Evolutionary conservation across 2,113 vertebrate genomes (phyloP).

Genomic region (Pelusios castaneus): DNA sequence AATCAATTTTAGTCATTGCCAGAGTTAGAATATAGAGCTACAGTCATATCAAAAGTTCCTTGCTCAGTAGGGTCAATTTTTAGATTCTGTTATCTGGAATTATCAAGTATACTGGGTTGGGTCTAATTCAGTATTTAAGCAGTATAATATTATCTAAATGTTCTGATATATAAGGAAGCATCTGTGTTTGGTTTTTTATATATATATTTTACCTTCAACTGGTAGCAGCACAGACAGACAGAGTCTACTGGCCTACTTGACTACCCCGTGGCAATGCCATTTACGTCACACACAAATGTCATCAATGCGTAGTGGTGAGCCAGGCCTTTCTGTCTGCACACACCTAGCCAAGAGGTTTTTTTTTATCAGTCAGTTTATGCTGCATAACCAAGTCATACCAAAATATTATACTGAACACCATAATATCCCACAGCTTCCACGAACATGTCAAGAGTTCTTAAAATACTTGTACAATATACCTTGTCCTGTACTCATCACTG

Average conservation of each 20-base stretch:
- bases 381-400: slow-evolving; percentile 13
- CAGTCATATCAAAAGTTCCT: neutral
- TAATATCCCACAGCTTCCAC: neutral
- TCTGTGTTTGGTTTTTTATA: neutral
- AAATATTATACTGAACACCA: neutral
- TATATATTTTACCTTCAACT: neutral
- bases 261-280: neutral
- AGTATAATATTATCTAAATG: neutral
- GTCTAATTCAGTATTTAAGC: neutral
- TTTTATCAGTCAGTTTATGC: neutral
- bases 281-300: neutral
- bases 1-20: slow-evolving; percentile 12
- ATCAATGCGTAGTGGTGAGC: neutral
- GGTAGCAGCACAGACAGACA: neutral
- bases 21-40: neutral
- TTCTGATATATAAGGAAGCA: neutral
- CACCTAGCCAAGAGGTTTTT: neutral
- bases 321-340: neutral
- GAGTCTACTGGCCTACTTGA: neutral
- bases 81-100: neutral
- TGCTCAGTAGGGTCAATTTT: neutral
- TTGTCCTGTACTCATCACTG: neutral
- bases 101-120: neutral
- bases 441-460: neutral
- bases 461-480: neutral